phyloP scores from a whole-genome alignment of 2,888 invertebrate species.

The Chouioia cunea region DNA sequence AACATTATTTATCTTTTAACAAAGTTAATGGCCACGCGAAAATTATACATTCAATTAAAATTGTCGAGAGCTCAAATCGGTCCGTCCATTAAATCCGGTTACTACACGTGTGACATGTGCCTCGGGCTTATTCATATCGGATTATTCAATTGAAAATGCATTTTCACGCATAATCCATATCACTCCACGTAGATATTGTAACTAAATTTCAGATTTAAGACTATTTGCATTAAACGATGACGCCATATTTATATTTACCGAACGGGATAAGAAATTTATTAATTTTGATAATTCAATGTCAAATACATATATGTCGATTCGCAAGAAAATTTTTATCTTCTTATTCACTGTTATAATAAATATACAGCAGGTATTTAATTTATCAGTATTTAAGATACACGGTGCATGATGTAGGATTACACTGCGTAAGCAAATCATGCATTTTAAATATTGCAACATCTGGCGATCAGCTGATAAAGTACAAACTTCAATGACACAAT shows the following conservation, averaged over 20 bases:
- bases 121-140: neutral
- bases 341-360: too few species aligned
- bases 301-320: too few species aligned
- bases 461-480: conserved; percentile 21
- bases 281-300: too few species aligned
- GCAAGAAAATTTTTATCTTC: too few species aligned
- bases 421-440: too few species aligned
- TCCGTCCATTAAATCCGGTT: conserved; percentile 35
- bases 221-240: neutral
- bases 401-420: too few species aligned
- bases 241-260: too few species aligned
- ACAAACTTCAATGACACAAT: conserved; percentile 14
- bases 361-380: too few species aligned
- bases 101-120: neutral
- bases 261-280: too few species aligned
- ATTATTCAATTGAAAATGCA: conserved; percentile 28
- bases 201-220: conserved; percentile 17
- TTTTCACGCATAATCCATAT: conserved; percentile 16
- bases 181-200: neutral
- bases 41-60: conserved; percentile 43
- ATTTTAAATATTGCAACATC: neutral
- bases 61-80: conserved; percentile 29
- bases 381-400: too few species aligned
- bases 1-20: conserved; percentile 33
- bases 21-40: conserved; percentile 23